Conservation (phyloP, 2,113 vertebrate species). For the Dasyurus viverrinus region DNA sequence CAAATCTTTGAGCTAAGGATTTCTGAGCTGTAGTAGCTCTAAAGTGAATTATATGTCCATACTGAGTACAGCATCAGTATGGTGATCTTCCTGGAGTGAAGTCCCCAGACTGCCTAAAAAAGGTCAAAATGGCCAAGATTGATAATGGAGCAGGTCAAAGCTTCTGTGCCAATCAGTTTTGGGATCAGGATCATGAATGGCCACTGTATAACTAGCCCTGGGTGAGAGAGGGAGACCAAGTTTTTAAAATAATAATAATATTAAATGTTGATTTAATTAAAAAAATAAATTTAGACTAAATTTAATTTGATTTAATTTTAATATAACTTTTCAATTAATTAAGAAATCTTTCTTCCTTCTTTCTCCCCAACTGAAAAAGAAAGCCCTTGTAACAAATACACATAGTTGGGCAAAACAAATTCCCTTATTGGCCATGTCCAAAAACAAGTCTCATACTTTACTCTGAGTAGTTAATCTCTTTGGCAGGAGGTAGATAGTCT, state of each 20-base stretch:
- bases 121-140: not conserved
- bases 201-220: not conserved
- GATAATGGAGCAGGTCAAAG: not conserved
- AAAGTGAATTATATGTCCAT: too few species aligned
- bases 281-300: too few species aligned
- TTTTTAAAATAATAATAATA: not conserved
- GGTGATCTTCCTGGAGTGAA: not conserved
- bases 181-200: not conserved
- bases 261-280: too few species aligned
- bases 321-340: too few species aligned
- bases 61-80: not conserved
- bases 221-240: not conserved
- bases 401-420: not conserved
- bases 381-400: not conserved
- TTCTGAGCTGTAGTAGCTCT: not conserved
- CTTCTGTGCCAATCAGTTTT: not conserved
- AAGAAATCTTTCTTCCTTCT: not conserved
- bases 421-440: not conserved
- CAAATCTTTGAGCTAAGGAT: not conserved
- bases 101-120: too few species aligned
- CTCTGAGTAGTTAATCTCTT: not conserved
- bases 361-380: not conserved
- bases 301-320: too few species aligned
- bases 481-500: not conserved
- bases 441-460: not conserved